Base-by-base conservation (phyloP, 2,113 vertebrate species). In the Apeltes quadracus region DNA sequence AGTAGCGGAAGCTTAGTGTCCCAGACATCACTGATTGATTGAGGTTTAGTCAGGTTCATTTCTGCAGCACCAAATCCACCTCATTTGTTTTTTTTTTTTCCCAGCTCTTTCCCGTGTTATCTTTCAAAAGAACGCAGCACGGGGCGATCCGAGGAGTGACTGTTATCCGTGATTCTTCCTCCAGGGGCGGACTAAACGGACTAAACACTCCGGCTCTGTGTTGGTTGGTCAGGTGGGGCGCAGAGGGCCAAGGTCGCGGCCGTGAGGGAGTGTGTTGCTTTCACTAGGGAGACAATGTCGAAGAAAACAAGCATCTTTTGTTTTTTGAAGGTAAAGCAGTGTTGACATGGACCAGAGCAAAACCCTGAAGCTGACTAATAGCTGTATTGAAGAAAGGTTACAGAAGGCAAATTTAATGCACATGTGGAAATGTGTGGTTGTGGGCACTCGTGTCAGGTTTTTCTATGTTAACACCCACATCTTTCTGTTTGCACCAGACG, bases 21-120 rank as follows among this genome's bases (percentile, higher is more conserved):
- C 58, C 38, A 64, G 77, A 86, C 87, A 73, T 55, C 44, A 2
- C 69, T 84, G 89, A 92, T 75, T 89, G 91, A 92, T 91, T 82
- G 83, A 85, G 78, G 46, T 71, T 53, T 73, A 84, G 75, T 69
- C 76, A 65, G 86, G 87, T 63, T 62, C 75, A 75, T 23, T 13
- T 76, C 57, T 16, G 64, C 29, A 29, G 41, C 41, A 75, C 76
- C 55, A 76, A 51, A 70, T 78, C 53, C 75, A 58, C 76, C 68
- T 81, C 72, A 81, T 87, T 88, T 69, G 69, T 75, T 46, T 64
- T 77, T 82, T 79, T 57, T 50, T 51, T 12, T 4, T 4, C 14
- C 43, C 16, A 0, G 16, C 51, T 63, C 68, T 32, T 55, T 32
- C 43, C n/a, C 18, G 27, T 41, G 57, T 69, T 72, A 41, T 83